Evolutionary conservation across 2,797 vertebrate species (phyloP).

Genomic region (Gobionotothen gibberifrons): DNA sequence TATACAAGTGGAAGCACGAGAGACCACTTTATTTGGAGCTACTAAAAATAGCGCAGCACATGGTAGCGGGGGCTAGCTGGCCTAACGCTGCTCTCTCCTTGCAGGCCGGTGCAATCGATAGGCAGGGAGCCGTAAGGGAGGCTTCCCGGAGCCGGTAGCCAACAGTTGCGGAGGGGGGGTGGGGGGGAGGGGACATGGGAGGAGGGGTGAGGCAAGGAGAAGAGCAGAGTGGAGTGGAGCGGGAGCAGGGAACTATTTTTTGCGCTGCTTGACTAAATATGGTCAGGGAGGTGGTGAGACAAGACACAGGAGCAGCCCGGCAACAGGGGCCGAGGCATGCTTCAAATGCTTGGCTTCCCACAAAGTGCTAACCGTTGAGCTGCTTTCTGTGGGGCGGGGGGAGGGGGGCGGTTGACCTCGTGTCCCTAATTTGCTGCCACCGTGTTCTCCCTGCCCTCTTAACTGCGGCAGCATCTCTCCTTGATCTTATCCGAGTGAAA

Average conservation of each 20-base stretch:
- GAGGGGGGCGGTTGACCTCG: slow-evolving; percentile 53
- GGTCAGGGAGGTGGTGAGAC: slow-evolving; percentile 95
- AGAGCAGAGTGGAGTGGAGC: slow-evolving; percentile 59
- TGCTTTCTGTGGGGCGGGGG: slow-evolving; percentile 39
- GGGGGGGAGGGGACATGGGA: slow-evolving; percentile 25
- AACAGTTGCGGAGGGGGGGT: slow-evolving; percentile 86
- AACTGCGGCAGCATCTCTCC: slow-evolving; percentile 77
- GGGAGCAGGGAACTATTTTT: slow-evolving; percentile 91
- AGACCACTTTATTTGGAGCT: slow-evolving; percentile 96
- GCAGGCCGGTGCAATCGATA: slow-evolving; percentile 93
- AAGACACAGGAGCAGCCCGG: slow-evolving; percentile 91
- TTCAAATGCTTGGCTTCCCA: slow-evolving; percentile 91
- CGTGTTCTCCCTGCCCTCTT: slow-evolving; percentile 52
- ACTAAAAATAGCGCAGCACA: slow-evolving; percentile 91
- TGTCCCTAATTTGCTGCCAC: slow-evolving; percentile 59
- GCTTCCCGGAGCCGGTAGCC: slow-evolving; percentile 88
- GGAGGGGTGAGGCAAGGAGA: slow-evolving; percentile 42
- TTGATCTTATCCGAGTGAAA: slow-evolving; percentile 74
- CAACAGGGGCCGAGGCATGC: slow-evolving; percentile 90
- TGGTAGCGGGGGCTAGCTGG: slow-evolving; percentile 84
- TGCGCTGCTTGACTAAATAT: slow-evolving; percentile 99
- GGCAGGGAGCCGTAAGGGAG: slow-evolving; percentile 89
- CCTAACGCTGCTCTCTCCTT: slow-evolving; percentile 73
- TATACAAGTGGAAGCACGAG: slow-evolving; percentile 90
- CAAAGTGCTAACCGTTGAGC: slow-evolving; percentile 69